phyloP scores from a whole-genome alignment of 2,888 invertebrate genomes.

The Plusia festucae region DNA sequence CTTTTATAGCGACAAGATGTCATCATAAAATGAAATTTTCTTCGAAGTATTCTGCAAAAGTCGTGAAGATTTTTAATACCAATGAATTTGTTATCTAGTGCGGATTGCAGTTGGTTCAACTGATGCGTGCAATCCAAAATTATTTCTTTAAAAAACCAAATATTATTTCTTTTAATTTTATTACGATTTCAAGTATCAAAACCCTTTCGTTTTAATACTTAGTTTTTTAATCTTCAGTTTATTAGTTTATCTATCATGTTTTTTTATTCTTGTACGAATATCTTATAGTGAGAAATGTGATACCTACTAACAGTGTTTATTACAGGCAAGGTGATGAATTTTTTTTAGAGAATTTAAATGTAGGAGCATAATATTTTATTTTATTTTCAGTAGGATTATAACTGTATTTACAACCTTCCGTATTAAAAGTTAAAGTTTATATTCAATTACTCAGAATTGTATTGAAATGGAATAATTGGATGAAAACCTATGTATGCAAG shows the following conservation, averaged over 20 bases:
- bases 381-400: slow-evolving; percentile 8
- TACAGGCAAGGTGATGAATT: not conserved
- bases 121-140: no score
- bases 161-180: no score
- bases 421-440: slow-evolving; percentile 20
- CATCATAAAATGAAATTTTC: not conserved
- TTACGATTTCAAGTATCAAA: no score
- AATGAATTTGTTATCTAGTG: not conserved
- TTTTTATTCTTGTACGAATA: not conserved
- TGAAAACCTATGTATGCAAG: slow-evolving; percentile 9
- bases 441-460: slow-evolving; percentile 17
- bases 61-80: not conserved
- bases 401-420: slow-evolving; percentile 26
- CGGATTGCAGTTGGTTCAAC: no score
- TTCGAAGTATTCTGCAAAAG: not conserved
- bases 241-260: not conserved
- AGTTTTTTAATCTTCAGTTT: no score
- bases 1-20: not conserved
- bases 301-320: not conserved
- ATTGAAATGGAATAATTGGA: slow-evolving; percentile 28
- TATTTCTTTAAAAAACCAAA: no score
- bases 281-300: not conserved
- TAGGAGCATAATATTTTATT: slow-evolving; percentile 32
- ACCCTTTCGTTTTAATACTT: no score
- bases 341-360: not conserved